phyloP scores from a whole-genome alignment of 2,888 invertebrate species.

The Oegoconia quadripuncta region DNA sequence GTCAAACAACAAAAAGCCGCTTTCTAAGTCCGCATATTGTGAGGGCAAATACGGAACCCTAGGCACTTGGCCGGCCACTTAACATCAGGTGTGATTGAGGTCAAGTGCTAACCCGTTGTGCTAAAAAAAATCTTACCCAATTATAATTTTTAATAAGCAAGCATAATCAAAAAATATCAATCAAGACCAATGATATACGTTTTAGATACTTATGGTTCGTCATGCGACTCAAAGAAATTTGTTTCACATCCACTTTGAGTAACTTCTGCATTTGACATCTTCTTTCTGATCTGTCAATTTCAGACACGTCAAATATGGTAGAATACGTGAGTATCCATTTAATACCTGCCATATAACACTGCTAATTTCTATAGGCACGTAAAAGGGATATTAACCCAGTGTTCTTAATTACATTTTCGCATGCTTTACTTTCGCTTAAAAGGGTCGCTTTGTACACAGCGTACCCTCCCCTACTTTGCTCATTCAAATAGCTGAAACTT shows the following conservation, averaged over 20 bases:
- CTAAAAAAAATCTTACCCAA: too few species aligned
- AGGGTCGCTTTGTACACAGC: slow-evolving; percentile 64
- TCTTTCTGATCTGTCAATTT: background rate
- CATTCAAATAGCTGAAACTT: slow-evolving; percentile 49
- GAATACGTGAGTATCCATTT: slow-evolving; percentile 32
- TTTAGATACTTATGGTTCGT: too few species aligned
- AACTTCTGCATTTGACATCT: background rate
- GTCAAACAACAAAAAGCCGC: too few species aligned
- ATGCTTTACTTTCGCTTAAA: slow-evolving; percentile 71
- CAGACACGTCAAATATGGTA: slow-evolving; percentile 37
- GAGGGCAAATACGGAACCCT: too few species aligned
- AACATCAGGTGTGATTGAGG: too few species aligned
- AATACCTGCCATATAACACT: slow-evolving; percentile 50
- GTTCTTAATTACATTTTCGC: slow-evolving; percentile 76
- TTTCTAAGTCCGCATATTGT: too few species aligned
- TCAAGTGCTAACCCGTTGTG: too few species aligned
- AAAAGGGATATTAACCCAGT: slow-evolving; percentile 72
- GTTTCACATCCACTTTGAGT: slow-evolving; percentile 1
- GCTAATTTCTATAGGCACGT: slow-evolving; percentile 71
- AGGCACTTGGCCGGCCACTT: too few species aligned
- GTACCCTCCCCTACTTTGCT: slow-evolving; percentile 39
- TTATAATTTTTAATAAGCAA: too few species aligned
- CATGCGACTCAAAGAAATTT: too few species aligned
- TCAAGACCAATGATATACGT: too few species aligned
- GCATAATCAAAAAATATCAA: too few species aligned